phyloP scores from a whole-genome alignment of 2,797 vertebrate species.

The Simalia tracyae region DNA sequence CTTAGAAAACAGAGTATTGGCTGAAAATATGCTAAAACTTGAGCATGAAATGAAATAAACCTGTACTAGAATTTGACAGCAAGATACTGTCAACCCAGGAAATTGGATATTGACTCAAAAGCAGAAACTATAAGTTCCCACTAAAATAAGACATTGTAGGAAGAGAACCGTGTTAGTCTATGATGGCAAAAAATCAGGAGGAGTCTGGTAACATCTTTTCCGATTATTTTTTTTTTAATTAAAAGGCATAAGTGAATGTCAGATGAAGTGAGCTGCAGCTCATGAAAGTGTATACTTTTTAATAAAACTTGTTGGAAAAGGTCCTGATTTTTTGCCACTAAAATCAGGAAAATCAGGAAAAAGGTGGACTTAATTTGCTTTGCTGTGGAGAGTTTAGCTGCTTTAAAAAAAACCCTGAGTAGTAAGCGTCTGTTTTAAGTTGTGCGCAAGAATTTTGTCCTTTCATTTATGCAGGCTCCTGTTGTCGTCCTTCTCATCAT shows the following conservation, averaged over 20 bases:
- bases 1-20: background rate
- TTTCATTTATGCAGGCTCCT: background rate
- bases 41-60: background rate
- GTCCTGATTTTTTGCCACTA: background rate
- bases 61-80: background rate
- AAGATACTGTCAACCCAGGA: background rate
- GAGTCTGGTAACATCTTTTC: background rate
- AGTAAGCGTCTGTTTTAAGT: background rate
- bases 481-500: background rate
- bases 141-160: background rate
- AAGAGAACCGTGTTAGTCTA: background rate
- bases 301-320: background rate
- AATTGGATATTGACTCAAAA: background rate
- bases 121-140: background rate
- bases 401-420: background rate
- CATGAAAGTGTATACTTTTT: background rate
- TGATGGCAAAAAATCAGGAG: background rate
- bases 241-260: background rate
- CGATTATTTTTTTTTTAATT: background rate
- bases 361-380: background rate
- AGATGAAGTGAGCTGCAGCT: background rate
- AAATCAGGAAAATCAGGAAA: background rate
- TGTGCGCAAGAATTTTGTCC: background rate
- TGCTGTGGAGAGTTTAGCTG: background rate
- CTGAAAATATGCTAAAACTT: background rate